A percentile compares a stretch with the other conserved stretches of the same genome.
These are phyloP conservation scores for Tragulus kanchil DNA, from an alignment of 2,113 vertebrate genomes.

Conservation along the genomic window DNA sequence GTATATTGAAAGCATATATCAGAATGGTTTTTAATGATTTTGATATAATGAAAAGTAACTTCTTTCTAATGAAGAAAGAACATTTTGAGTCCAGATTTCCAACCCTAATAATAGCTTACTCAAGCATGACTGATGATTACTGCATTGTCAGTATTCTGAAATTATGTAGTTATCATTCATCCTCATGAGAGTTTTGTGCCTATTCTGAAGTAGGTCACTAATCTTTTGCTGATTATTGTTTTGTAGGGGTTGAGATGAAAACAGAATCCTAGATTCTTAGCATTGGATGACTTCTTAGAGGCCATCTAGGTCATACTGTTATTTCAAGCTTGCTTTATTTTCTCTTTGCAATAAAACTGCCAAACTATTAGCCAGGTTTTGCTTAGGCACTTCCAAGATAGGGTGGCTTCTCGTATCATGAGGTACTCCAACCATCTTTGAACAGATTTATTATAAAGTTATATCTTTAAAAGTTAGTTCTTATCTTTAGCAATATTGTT, in stretches of 20 bases:
- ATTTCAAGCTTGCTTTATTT: slow-evolving; percentile 20
- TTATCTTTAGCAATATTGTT: slow-evolving; percentile 11
- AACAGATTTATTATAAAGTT: slow-evolving; percentile 37
- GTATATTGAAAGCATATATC: not conserved
- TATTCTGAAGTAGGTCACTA: not conserved
- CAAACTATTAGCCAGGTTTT: slow-evolving; percentile 14
- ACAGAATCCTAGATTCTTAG: not conserved
- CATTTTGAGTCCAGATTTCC: slow-evolving; percentile 12
- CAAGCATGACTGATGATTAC: not conserved
- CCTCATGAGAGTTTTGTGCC: not conserved
- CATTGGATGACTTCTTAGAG: slow-evolving; percentile 21
- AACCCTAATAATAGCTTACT: not conserved
- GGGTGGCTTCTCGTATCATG: not conserved
- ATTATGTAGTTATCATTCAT: slow-evolving; percentile 44
- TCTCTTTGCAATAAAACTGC: not conserved
- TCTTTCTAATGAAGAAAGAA: slow-evolving; percentile 35
- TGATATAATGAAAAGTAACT: not conserved
- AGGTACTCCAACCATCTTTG: not conserved
- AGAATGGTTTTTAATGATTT: slow-evolving; percentile 39
- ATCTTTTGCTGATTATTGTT: slow-evolving; percentile 48
- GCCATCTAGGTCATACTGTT: not conserved
- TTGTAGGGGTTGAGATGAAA: not conserved
- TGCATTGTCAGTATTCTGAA: not conserved
- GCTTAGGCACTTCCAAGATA: not conserved
- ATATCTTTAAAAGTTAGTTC: slow-evolving; percentile 9